A percentile compares a stretch with the other conserved stretches of the same genome.
Conservation (phyloP, 2,113 vertebrate genomes). For the Cololabis saira region DNA sequence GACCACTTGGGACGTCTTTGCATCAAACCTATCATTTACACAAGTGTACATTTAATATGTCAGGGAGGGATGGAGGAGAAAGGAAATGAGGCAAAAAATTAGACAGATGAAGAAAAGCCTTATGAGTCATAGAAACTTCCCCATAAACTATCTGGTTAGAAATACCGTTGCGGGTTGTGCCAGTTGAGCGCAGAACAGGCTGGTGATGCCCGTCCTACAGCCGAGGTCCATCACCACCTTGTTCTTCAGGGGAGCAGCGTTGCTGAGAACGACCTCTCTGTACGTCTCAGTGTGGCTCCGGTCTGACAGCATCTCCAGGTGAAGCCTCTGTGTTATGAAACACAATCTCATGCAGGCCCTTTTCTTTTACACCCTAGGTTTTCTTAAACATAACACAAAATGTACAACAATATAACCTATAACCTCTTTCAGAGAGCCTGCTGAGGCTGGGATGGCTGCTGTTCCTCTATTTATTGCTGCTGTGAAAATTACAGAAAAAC, state of each 20-base stretch:
- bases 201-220: constrained; percentile 86
- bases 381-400: no score
- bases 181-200: constrained; percentile 83
- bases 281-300: constrained; percentile 82
- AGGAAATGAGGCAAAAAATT: neutral
- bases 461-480: no score
- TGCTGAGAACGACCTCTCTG: constrained; percentile 78
- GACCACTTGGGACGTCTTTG: no score
- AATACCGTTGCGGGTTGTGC: constrained; percentile 80
- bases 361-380: no score
- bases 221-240: constrained; percentile 85
- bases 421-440: no score
- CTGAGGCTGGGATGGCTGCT: no score
- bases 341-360: no score
- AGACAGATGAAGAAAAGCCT: neutral
- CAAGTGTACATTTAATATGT: no score
- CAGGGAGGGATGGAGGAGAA: no score
- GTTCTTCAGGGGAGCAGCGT: constrained; percentile 73
- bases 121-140: neutral
- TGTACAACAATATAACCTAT: no score
- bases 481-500: no score
- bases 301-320: constrained; percentile 86
- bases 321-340: constrained; percentile 77
- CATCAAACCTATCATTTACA: no score
- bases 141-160: neutral